Conservation (phyloP, 1,140 invertebrate genomes). For the Sinella curviseta region DNA sequence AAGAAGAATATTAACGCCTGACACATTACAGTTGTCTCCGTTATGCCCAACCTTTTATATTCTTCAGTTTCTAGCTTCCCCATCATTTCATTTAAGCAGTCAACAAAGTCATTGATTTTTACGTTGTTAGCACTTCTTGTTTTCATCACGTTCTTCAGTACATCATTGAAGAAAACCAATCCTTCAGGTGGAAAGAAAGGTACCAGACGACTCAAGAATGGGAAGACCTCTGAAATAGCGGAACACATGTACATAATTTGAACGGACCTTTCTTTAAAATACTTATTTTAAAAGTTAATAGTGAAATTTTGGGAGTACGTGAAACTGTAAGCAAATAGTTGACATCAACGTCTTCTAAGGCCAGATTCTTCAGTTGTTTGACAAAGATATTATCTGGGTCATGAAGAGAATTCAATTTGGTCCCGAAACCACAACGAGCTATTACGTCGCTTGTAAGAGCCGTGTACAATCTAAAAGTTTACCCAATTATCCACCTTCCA, state of each 20-base stretch:
- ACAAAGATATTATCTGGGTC: slow-evolving; percentile 44
- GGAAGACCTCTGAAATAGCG: slow-evolving; percentile 30
- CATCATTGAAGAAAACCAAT: slow-evolving; percentile 27
- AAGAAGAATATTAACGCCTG: slow-evolving; percentile 50
- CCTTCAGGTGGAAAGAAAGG: slow-evolving; percentile 21
- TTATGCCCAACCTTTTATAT: slow-evolving; percentile 35
- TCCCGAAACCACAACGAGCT: slow-evolving; percentile 37
- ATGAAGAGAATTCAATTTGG: slow-evolving; percentile 26
- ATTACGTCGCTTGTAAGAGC: slow-evolving; percentile 32
- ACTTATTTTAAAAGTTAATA: no score
- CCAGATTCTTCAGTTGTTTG: not conserved
- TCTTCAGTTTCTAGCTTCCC: slow-evolving; percentile 31
- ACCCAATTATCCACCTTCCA: no score
- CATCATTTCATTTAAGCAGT: slow-evolving; percentile 33
- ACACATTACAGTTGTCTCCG: slow-evolving; percentile 43
- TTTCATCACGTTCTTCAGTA: slow-evolving; percentile 28
- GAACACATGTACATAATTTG: not conserved
- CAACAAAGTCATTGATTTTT: slow-evolving; percentile 33
- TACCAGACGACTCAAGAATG: slow-evolving; percentile 2
- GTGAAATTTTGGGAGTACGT: no score
- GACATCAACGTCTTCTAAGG: not conserved
- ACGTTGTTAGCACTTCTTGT: not conserved
- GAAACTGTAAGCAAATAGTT: slow-evolving; percentile 28
- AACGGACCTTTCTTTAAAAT: no score
- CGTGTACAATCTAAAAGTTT: slow-evolving; percentile 21